A percentile compares a stretch with the other conserved stretches of the same genome.
phyloP scores from a whole-genome alignment of 1,140 invertebrate species.

The Drosophila athabasca region DNA sequence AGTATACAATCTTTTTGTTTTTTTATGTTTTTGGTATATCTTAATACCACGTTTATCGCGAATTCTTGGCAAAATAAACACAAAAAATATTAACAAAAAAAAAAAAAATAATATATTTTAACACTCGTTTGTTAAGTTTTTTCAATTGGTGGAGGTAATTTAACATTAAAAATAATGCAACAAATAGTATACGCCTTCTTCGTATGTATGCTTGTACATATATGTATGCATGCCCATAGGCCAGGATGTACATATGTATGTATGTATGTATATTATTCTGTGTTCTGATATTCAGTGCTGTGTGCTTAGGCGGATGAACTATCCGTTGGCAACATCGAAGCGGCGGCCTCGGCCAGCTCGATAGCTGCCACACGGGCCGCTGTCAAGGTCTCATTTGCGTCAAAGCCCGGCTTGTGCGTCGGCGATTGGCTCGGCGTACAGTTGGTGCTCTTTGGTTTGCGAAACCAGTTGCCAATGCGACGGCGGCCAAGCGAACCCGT shows the following conservation, averaged over 20 bases:
- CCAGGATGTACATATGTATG: slow-evolving; percentile 13
- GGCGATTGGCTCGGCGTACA: slow-evolving; percentile 83
- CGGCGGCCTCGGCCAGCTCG: slow-evolving; percentile 57
- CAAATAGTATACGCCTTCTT: slow-evolving; percentile 38
- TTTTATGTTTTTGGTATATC: slow-evolving; percentile 1
- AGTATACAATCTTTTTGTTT: slow-evolving; percentile 30
- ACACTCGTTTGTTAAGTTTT: slow-evolving; percentile 17
- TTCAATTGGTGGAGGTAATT: slow-evolving; percentile 28
- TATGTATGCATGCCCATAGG: slow-evolving; percentile 1
- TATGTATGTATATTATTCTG: slow-evolving; percentile 1
- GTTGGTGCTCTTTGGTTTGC: slow-evolving; percentile 80
- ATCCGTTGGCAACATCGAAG: slow-evolving; percentile 34
- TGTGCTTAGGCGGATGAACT: slow-evolving; percentile 25
- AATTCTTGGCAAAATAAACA: too few relatives aligned
- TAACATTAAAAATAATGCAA: slow-evolving; percentile 29
- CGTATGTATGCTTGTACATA: slow-evolving; percentile 18
- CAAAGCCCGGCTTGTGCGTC: slow-evolving; percentile 75
- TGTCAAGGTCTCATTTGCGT: slow-evolving; percentile 64
- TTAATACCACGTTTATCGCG: slow-evolving; percentile 8
- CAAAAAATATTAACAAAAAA: slow-evolving; percentile 8
- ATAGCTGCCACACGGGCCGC: slow-evolving; percentile 69
- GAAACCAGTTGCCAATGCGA: slow-evolving; percentile 81
- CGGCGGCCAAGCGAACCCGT: slow-evolving; percentile 77
- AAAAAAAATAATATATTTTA: slow-evolving; percentile 22
- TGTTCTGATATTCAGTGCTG: not conserved